These are phyloP conservation scores for Podargus strigoides DNA, from an alignment of 2,797 vertebrate genomes.

Conservation along the genomic window DNA sequence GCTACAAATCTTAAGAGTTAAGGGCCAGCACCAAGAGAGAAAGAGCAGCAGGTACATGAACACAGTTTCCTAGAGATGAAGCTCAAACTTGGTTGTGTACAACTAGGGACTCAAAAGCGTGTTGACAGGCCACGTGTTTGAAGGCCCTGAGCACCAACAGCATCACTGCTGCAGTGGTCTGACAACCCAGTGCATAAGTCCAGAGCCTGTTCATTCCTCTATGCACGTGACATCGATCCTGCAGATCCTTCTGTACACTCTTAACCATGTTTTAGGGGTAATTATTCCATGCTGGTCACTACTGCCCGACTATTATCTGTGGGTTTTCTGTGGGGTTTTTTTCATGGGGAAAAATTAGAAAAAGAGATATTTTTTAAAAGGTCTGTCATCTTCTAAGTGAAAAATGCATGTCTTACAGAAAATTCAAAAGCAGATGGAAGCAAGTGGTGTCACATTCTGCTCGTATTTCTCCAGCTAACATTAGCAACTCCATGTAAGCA, in stretches of 20 bases:
- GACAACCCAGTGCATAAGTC: not conserved
- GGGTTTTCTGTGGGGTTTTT: rapidly evolving
- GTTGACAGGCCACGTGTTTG: not conserved
- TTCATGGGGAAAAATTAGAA: not conserved
- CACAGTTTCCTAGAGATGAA: not conserved
- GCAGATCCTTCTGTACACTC: not conserved
- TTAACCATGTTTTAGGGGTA: not conserved
- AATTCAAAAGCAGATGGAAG: not conserved
- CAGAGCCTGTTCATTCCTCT: not conserved
- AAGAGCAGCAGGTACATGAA: rapidly evolving
- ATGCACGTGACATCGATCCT: not conserved
- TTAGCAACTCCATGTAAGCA: not conserved
- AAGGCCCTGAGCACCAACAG: not conserved
- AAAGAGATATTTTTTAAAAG: not conserved
- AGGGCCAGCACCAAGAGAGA: not conserved
- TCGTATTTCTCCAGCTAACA: not conserved
- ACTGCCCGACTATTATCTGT: not conserved
- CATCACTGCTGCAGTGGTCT: not conserved
- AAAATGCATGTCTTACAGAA: not conserved
- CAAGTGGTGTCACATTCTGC: not conserved
- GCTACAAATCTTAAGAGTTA: not conserved
- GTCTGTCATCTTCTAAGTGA: not conserved
- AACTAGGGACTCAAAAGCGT: not conserved
- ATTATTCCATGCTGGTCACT: not conserved
- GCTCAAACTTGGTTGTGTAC: not conserved